These are phyloP conservation scores for Buceros bicornis DNA, from an alignment of 2,797 vertebrate species.

Conservation along the genomic window DNA sequence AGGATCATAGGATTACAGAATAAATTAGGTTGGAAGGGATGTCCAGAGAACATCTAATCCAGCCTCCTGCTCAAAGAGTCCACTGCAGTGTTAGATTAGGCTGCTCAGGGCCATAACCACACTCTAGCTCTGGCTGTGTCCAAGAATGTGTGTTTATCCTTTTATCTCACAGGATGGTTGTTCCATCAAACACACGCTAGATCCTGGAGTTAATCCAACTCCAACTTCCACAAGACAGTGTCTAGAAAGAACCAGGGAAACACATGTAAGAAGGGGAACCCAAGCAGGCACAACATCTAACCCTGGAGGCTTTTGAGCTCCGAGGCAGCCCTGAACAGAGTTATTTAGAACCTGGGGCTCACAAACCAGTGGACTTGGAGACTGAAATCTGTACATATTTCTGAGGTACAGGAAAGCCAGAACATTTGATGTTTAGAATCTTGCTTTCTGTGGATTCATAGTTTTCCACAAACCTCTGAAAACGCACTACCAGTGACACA, in stretches of 20 bases:
- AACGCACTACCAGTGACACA: not conserved
- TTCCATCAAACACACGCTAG: not conserved
- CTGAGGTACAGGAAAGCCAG: not conserved
- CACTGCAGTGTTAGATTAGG: accelerated
- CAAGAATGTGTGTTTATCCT: not conserved
- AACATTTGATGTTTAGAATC: not conserved
- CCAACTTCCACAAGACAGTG: not conserved
- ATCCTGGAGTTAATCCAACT: not conserved
- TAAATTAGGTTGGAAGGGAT: not conserved
- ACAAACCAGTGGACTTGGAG: accelerated
- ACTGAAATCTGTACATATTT: accelerated
- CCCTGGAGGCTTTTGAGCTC: not conserved
- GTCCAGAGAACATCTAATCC: not conserved
- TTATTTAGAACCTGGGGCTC: not conserved
- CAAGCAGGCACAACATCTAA: not conserved
- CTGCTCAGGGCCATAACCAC: not conserved
- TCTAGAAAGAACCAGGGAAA: not conserved
- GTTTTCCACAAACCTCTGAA: not conserved
- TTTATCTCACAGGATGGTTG: not conserved
- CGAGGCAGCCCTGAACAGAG: not conserved
- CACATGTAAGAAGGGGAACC: not conserved
- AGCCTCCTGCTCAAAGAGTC: not conserved
- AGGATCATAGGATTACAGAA: not conserved
- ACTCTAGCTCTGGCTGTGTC: not conserved
- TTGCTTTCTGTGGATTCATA: accelerated